Base-by-base conservation (phyloP, 92 coral and sea anemone genomes). In the Pocillopora meandrina region DNA sequence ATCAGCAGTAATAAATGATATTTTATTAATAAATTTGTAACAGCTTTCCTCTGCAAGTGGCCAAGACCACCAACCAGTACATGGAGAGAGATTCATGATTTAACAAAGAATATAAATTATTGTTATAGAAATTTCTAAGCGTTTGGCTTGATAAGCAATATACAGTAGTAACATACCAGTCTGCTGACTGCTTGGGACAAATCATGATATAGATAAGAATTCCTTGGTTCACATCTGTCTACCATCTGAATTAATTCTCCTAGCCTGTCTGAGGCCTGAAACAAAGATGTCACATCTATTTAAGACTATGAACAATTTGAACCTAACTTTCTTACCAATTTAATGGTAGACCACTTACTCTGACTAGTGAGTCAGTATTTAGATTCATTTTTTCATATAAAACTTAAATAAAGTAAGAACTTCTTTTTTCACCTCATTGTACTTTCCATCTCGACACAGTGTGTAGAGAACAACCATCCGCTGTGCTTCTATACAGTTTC, bases 141-240 rank as follows among this genome's bases (percentile, higher is more conserved):
- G 62, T 59, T 59, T 59, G 3, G 18, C 3, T 16, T 59, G 62
- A 59, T 10, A 59, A 59, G 4, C 8, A 7, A 59, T 10, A 16
- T 2, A 59, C 62, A 12, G 52, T 42, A 42, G 55, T 34, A 8
- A 70, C 95, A 86, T 76, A 97, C 99, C 92, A 97, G 88, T 66
- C 98, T 92, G 90, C 99, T 97, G 62, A 91, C 85, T 15, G 95
- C 95, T 82, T 88, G 94, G 23, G 98, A 90, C 71, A 95, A 82
- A 76, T 92, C 91, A 76, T 92, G 90, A 82, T 97, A 97, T 58
- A 97, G 76, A 18, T 66, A 87, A 77, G 98, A 98, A 80, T 95
- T 97, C 75, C 91, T 90, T 2, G 99, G 99, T 70, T 97, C 99
- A 89, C 94, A 89, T 81, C 99, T 87, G 87, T 97, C 99, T 42